Conservation (phyloP, 1,140 invertebrate species). For the Dryas iulia region DNA sequence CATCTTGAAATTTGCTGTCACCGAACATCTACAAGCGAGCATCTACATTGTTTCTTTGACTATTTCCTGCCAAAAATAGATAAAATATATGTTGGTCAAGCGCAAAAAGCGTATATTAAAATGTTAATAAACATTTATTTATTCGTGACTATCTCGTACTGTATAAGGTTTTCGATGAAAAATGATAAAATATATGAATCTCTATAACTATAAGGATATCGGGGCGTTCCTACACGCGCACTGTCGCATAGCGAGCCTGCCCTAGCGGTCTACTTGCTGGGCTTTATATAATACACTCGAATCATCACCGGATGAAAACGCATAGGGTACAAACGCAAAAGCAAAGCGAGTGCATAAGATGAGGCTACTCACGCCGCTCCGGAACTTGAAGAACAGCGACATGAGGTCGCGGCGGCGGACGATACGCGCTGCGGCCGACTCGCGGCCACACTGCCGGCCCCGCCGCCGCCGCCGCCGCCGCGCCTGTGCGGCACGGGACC, state of each 20-base stretch:
- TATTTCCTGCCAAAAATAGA: too few species aligned
- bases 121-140: too few species aligned
- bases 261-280: not conserved
- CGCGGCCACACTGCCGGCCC: conserved; percentile 30
- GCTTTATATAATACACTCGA: not conserved
- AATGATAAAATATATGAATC: too few species aligned
- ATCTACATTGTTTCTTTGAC: too few species aligned
- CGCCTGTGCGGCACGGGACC: not conserved
- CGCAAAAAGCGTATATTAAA: too few species aligned
- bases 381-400: conserved; percentile 50
- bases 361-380: conserved; percentile 40
- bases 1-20: too few species aligned
- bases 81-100: too few species aligned
- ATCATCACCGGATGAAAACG: not conserved
- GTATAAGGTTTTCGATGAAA: too few species aligned
- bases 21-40: too few species aligned
- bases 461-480: conserved; percentile 15
- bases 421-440: conserved; percentile 47
- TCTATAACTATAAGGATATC: not conserved
- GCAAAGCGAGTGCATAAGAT: not conserved
- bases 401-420: conserved; percentile 35
- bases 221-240: not conserved
- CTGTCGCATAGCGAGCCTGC: not conserved
- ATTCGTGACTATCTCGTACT: too few species aligned
- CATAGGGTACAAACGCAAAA: not conserved